Evolutionary conservation across 2,888 invertebrate genomes (phyloP).

Genomic region (Arge pagana): DNA sequence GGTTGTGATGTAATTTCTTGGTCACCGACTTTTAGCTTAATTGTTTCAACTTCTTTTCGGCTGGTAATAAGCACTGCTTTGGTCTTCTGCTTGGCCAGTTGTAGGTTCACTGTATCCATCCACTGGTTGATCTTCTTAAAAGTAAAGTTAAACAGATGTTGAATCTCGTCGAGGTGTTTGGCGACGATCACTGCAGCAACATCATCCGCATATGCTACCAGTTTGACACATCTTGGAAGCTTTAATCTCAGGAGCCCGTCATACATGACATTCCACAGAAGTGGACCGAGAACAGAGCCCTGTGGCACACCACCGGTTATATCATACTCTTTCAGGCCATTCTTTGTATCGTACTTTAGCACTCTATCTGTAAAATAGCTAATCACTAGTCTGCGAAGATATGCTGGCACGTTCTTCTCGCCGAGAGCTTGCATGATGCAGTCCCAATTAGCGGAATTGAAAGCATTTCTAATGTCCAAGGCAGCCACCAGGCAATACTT

Average conservation of each 20-base stretch:
- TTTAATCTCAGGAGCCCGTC: background rate
- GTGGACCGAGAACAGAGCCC: slow-evolving; percentile 26
- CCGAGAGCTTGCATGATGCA: slow-evolving; percentile 28
- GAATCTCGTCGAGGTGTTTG: slow-evolving; percentile 26
- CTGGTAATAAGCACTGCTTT: slow-evolving; percentile 29
- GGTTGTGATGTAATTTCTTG: slow-evolving; percentile 28
- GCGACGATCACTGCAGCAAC: slow-evolving; percentile 25
- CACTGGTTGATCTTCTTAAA: slow-evolving; percentile 13
- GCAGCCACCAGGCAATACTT: too few species aligned
- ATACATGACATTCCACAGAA: slow-evolving; percentile 23
- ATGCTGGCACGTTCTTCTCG: slow-evolving; percentile 23
- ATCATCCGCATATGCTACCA: too few species aligned
- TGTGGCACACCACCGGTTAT: slow-evolving; percentile 28
- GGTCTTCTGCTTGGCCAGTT: slow-evolving; percentile 30
- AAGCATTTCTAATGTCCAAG: too few species aligned
- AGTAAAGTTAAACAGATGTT: background rate
- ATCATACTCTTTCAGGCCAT: slow-evolving; percentile 18
- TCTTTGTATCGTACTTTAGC: slow-evolving; percentile 28
- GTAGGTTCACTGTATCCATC: slow-evolving; percentile 23
- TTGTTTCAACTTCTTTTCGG: slow-evolving; percentile 26
- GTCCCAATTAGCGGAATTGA: too few species aligned
- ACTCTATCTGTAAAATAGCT: slow-evolving; percentile 29
- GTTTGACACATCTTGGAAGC: slow-evolving; percentile 17
- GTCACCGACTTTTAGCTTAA: slow-evolving; percentile 27
- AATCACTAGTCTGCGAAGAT: slow-evolving; percentile 27